Base-by-base conservation (phyloP, 2,888 invertebrate species). In the Chymomyza procnemis region DNA sequence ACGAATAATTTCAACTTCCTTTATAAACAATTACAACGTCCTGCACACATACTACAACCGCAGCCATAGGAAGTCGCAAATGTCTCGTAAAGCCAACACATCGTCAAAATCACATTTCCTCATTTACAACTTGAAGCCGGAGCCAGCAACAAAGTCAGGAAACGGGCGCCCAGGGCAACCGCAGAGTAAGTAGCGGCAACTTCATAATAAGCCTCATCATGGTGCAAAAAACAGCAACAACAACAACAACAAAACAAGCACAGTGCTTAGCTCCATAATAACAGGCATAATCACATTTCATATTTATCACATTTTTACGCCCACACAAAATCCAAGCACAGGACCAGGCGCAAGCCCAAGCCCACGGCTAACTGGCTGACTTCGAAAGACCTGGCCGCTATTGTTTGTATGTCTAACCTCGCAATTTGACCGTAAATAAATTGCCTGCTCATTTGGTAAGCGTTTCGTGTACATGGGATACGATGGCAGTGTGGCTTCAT, bases 391-490 rank as follows among this genome's bases (percentile, higher is more conserved):
- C 81, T 73, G 76, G 75, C 75, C 84, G 84, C 48, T 61, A 19
- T 75, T 84, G 81, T 78, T 73, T 80, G 74, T 72, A 67, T 71
- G 82, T 67, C 84, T 87, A 85, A 87, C 75, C 78, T 79, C 74
- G 76, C 88, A 89, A 87, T 83, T 87, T 89, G 90, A 89, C 89
- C 89, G 87, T 90, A 87, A 83, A 88, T 89, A 88, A 89, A 89
- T 89, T 88, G 86, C 76, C 80, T 80, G 80, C 88, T 88, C 89
- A 88, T 86, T 89, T 89, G 82, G 88, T 84, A 69, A 75, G 67
- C 73, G 72, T 75, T 80, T 71, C 75, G 69, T 50, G 63, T 54
- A 66, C 69, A 64, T 47, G 16, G 18, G 60, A 16, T n/a, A 16
- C 47, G 12, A 12, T 26, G 50, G 9, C 69, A 73, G 73, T 74